phyloP scores from a whole-genome alignment of 1,140 invertebrate species.

The Meloidogyne hapla region DNA sequence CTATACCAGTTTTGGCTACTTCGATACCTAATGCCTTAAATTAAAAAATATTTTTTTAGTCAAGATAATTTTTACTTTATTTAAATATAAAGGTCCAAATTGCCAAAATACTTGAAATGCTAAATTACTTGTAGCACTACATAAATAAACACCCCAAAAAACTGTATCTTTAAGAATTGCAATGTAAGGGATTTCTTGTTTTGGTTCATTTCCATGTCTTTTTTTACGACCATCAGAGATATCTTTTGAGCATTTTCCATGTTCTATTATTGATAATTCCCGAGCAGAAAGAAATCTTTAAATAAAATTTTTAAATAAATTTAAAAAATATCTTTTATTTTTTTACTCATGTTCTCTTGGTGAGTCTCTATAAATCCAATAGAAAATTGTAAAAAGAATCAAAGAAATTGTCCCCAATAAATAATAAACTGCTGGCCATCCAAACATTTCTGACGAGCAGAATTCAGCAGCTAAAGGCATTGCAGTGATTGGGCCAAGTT shows the following conservation, averaged over 20 bases:
- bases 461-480: constrained; percentile 22
- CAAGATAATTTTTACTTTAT: constrained; percentile 41
- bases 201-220: not conserved
- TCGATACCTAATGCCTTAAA: constrained; percentile 22
- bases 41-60: not conserved
- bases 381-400: constrained; percentile 13
- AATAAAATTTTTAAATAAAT: not conserved
- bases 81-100: constrained; percentile 58
- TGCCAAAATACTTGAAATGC: constrained; percentile 53
- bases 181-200: not conserved
- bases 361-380: constrained; percentile 10
- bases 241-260: not conserved
- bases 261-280: not conserved
- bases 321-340: not conserved
- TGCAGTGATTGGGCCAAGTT: constrained; percentile 14
- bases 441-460: constrained; percentile 13
- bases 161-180: constrained; percentile 12
- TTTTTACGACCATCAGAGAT: not conserved
- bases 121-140: constrained; percentile 16
- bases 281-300: not conserved
- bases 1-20: constrained; percentile 29
- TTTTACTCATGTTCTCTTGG: not conserved
- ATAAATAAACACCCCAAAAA: constrained; percentile 33
- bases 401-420: constrained; percentile 5
- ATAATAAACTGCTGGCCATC: constrained; percentile 23